Evolutionary conservation across 2,113 vertebrate species (phyloP).

Genomic region (Isichthys henryi): DNA sequence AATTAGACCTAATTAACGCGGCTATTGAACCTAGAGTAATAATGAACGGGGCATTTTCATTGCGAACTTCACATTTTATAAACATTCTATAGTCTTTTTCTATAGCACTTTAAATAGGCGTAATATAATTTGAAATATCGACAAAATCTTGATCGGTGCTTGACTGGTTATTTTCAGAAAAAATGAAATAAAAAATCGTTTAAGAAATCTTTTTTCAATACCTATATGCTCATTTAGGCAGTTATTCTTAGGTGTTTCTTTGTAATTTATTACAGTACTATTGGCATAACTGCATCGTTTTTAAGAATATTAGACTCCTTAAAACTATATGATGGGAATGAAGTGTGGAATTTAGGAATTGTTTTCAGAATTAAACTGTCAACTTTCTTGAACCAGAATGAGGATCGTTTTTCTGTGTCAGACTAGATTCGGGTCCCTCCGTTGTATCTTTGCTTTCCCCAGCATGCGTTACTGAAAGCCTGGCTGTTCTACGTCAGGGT

Average conservation of each 20-base stretch:
- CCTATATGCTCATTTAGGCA: background rate
- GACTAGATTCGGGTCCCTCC: background rate
- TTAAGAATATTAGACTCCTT: background rate
- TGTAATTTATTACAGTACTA: background rate
- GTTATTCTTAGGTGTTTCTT: background rate
- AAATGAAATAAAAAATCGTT: background rate
- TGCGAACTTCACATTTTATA: background rate
- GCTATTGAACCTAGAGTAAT: background rate
- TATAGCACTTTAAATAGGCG: background rate
- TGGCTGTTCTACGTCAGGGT: background rate
- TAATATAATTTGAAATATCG: background rate
- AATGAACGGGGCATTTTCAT: background rate
- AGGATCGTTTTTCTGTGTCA: background rate
- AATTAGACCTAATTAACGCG: constrained; percentile 18
- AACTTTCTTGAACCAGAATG: background rate
- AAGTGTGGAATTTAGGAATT: background rate
- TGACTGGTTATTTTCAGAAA: background rate
- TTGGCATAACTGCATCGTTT: background rate
- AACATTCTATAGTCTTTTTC: background rate
- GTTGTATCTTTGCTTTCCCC: background rate
- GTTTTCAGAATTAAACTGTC: background rate
- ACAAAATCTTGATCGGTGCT: background rate
- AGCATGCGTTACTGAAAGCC: background rate
- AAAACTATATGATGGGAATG: background rate
- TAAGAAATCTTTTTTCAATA: background rate